A percentile compares a stretch with the other conserved stretches of the same genome.
Conservation (phyloP, 2,113 vertebrate species). For the Meles meles region DNA sequence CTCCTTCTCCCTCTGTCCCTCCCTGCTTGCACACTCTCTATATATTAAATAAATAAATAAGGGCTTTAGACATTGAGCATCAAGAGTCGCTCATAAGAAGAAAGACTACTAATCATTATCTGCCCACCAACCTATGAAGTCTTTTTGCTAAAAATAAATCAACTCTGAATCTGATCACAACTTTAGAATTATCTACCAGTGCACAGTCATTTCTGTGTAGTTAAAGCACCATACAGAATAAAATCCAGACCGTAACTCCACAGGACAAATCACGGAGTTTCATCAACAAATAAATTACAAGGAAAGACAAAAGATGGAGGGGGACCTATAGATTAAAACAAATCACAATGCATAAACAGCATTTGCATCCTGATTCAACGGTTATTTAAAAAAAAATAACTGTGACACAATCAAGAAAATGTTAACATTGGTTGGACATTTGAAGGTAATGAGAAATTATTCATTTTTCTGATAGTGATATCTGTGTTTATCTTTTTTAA, state of each 20-base stretch:
- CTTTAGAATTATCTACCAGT: not conserved
- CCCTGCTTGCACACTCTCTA: not conserved
- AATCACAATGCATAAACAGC: not conserved
- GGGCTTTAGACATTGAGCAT: not conserved
- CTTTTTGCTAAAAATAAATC: not conserved
- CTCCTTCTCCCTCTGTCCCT: not conserved
- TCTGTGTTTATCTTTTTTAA: not conserved
- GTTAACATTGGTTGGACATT: not conserved
- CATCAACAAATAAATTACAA: not conserved
- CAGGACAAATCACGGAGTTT: not conserved
- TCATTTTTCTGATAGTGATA: not conserved
- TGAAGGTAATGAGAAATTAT: not conserved
- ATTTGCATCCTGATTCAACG: not conserved
- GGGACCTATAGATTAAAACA: not conserved
- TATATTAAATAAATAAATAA: not conserved
- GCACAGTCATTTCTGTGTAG: not conserved
- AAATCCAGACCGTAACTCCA: not conserved
- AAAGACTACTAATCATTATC: not conserved
- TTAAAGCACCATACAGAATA: not conserved
- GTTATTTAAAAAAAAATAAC: not conserved
- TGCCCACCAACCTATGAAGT: not conserved
- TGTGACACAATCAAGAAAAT: not conserved
- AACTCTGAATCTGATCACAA: not conserved
- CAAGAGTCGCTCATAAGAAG: not conserved
- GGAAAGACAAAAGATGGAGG: not conserved